A percentile compares a stretch with the other conserved stretches of the same genome.
phyloP scores from a whole-genome alignment of 2,888 invertebrate species.

The Xestia sexstrigata region DNA sequence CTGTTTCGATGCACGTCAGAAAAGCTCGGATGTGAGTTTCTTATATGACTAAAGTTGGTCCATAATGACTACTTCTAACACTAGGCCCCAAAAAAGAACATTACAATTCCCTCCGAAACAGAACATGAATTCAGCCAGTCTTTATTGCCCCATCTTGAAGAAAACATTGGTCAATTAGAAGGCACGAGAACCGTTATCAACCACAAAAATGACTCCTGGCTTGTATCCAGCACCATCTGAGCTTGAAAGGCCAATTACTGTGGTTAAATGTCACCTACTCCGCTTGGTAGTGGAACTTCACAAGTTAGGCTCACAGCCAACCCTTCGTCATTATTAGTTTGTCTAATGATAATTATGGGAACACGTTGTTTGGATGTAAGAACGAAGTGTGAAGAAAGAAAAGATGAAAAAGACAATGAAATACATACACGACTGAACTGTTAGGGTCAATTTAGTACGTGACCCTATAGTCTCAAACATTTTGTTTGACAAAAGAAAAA shows the following conservation, averaged over 20 bases:
- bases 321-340: constrained; percentile 64
- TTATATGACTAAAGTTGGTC: background rate
- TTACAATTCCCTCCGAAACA: background rate
- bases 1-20: background rate
- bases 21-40: background rate
- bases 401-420: background rate
- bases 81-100: constrained; percentile 5
- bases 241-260: constrained; percentile 73
- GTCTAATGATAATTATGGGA: constrained; percentile 51
- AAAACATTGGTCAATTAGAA: constrained; percentile 53
- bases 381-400: background rate
- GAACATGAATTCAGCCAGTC: constrained; percentile 7
- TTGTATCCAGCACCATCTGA: constrained; percentile 72
- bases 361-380: background rate
- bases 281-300: constrained; percentile 71
- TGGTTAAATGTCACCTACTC: constrained; percentile 73
- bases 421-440: background rate
- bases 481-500: no score
- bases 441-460: background rate
- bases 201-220: constrained; percentile 71
- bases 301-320: constrained; percentile 78
- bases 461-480: background rate
- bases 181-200: constrained; percentile 51
- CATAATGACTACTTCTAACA: background rate
- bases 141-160: constrained; percentile 48